Base-by-base conservation (phyloP, 2,888 invertebrate species). In the Acanthopleura granulata region DNA sequence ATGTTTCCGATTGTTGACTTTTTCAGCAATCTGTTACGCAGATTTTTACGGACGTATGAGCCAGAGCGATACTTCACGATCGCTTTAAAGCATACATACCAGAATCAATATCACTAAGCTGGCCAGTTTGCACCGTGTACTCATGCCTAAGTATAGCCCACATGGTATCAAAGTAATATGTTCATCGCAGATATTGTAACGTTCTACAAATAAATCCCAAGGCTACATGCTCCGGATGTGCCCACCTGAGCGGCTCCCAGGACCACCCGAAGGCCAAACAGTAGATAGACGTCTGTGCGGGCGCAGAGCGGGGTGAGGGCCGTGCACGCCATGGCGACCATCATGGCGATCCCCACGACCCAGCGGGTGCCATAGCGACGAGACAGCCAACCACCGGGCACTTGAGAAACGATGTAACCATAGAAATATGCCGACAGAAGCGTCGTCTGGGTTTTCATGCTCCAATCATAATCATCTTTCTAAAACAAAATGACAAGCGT, bases 281-380 rank as follows among this genome's bases (percentile, higher is more conserved):
- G 66, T 27, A 66, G 14, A 27, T 66, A 66, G 29, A 27, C 16
- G 25, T 66, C 22, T 12, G 66, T 66, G 1, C 66, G 22, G 16
- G 66, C 66, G 66, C 66, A 66, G 25, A 27, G 22, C 18, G 66
- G 66, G 3, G 66, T 66, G 22, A 66, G 29, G 18, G 66, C 22
- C 4, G 66, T 66, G 6, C 15, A 16, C 3, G 4, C 25, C 25
- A 66, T 66, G 22, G 66, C 22, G 6, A 66, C 25, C 6, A 66
- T 27, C 66, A 66, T 66, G 29, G 66, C 22, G 29, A 27, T 22
- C 25, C 66, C 66, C 1, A 66, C 16, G 12, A 66, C 66, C 15
- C 29, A 27, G 16, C 66, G 66, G 22, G 27, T 66, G 18, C 66
- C 66, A 66, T 66, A 66, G 16, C 66, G 66, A 27, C 66, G 66